Conservation (phyloP, 2,113 vertebrate species). For the Oncorhynchus gorbuscha region DNA sequence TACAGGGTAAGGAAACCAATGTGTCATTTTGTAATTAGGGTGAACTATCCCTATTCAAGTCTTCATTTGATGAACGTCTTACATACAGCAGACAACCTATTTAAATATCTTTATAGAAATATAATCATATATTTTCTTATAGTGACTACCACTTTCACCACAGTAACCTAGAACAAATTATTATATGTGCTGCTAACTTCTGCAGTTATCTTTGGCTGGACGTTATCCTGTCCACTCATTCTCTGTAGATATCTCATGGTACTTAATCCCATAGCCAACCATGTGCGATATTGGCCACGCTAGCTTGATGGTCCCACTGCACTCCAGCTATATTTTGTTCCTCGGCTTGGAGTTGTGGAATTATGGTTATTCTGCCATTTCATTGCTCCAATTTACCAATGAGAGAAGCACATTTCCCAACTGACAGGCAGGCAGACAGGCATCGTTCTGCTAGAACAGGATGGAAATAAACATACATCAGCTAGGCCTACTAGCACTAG, state of each 20-base stretch:
- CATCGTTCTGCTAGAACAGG: background rate
- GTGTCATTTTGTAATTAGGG: too few species aligned
- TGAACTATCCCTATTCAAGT: too few species aligned
- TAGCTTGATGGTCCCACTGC: constrained; percentile 39
- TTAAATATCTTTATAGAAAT: too few species aligned
- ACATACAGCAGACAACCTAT: too few species aligned
- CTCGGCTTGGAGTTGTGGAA: constrained; percentile 35
- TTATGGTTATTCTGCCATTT: constrained; percentile 20
- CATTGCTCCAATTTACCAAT: constrained; percentile 18
- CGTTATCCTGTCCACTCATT: constrained; percentile 17
- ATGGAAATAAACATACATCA: constrained; percentile 33
- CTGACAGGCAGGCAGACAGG: background rate
- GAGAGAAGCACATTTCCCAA: constrained; percentile 8
- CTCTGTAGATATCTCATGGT: constrained; percentile 50
- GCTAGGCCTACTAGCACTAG: background rate
- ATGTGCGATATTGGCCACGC: constrained; percentile 64
- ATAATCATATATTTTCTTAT: too few species aligned
- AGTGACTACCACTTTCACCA: background rate
- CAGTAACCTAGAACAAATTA: background rate
- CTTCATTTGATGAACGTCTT: too few species aligned
- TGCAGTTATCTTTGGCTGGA: constrained; percentile 21
- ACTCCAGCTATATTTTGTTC: constrained; percentile 35
- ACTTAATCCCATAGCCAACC: constrained; percentile 58
- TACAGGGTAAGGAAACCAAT: too few species aligned
- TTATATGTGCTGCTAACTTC: constrained; percentile 27